phyloP scores from a whole-genome alignment of 2,888 invertebrate genomes.

The Pedicia rivosa region DNA sequence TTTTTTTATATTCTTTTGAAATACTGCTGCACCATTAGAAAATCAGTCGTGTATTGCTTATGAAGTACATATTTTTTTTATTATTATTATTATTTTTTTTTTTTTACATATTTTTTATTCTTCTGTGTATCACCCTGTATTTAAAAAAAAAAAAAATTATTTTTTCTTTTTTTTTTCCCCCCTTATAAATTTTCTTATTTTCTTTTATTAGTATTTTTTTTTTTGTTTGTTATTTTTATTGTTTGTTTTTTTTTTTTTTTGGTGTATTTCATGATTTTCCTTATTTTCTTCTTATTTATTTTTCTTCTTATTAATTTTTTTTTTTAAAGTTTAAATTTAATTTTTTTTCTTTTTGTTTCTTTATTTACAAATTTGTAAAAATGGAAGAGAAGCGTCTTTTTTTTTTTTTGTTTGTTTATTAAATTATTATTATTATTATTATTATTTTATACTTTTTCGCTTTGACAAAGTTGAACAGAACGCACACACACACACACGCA shows the following conservation, averaged over 20 bases:
- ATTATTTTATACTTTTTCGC: conserved; percentile 3
- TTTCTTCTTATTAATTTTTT: conserved; percentile 2
- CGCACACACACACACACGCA: too few relatives aligned
- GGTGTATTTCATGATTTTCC: conserved; percentile 4
- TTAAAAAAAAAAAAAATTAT: too few relatives aligned
- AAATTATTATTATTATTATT: conserved; percentile 1
- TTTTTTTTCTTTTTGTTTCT: conserved; percentile 1
- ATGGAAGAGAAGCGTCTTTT: conserved; percentile 5
- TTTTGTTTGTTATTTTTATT: conserved; percentile 1
- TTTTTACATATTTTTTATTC: conserved; percentile 3
- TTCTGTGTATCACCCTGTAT: too few relatives aligned
- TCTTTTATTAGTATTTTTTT: conserved; percentile 1
- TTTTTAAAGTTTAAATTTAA: conserved; percentile 4
- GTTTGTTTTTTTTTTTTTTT: conserved; percentile 3
- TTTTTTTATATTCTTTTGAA: neutral
- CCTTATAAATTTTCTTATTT: too few relatives aligned
- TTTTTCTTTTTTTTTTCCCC: neutral
- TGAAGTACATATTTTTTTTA: conserved; percentile 3
- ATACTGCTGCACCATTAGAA: conserved; percentile 4
- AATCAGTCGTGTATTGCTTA: conserved; percentile 6
- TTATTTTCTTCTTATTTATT: conserved; percentile 1
- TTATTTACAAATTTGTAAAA: conserved; percentile 3
- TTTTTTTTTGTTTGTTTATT: conserved; percentile 2
- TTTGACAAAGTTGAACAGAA: too few relatives aligned
- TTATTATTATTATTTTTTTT: conserved; percentile 1